Evolutionary conservation across 1,140 invertebrate species (phyloP), one percentile per base, ranked within the genome.

Genomic region (Drosophila sproati): DNA sequence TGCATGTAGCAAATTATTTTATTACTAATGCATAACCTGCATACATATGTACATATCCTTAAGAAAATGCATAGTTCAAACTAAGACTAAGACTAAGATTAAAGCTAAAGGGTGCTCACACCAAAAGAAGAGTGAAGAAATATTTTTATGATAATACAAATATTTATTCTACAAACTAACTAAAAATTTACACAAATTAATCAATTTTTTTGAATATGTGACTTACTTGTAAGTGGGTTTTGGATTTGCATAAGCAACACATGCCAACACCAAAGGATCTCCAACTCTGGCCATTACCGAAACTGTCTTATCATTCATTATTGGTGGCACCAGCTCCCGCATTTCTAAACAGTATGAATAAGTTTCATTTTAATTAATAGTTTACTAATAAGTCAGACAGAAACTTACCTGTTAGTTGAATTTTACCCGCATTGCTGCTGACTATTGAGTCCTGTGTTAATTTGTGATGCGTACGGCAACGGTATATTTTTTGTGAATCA

Each of bases 351-450:
- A 39, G 10, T 39, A 68, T 64, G 29, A 35, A 45, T 20, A 31
- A 5, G 7, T 12, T 56, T 47, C 1, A 39, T 34, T 1, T 43
- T n/a, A 6, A 5, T 50, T 8, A 48, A 37, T 28, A 2, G 4
- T 2, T 41, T 3, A 20, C 8, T 29, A n/a, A n/a, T 34, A 54
- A 1, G 7, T 20, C 1, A 37, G 1, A 6, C 32, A 39, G 28
- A 48, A 54, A 37, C 94, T 93, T 93, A 96, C 95, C 95, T 78
- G 94, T 94, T 91, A 96, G 95, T 85, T 95, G 94, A 70, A 97
- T 95, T 91, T 94, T 95, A 2, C 95, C 96, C 45, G 95, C 94
- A 48, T 94, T 94, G 83, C 77, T 88, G 60, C 96, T 96, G 55
- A 95, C 94, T 48, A 96, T 95, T 29, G 95, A 95, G 93, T 96